Base-by-base conservation (phyloP, 2,888 invertebrate species). In the Cheilosia variabilis region DNA sequence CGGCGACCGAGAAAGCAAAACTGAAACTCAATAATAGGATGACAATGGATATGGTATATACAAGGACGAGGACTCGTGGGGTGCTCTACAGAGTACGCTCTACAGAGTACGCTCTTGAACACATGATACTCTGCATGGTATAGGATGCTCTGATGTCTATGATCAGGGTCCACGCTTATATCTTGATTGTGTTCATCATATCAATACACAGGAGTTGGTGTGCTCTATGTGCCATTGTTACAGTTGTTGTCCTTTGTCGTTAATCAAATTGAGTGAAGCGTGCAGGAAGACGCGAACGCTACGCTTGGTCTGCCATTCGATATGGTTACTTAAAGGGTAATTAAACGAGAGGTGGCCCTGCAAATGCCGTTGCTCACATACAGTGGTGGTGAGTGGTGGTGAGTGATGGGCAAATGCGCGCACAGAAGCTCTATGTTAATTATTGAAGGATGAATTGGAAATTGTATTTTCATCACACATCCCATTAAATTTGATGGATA, bases 261-360 rank as follows among this genome's bases (percentile, higher is more conserved):
- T 86, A 86, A 86, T 86, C 86, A 81, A 86, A 86, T 86, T 81
- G 71, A 76, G 71, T 72, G 77, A 86, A 86, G 79, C 55, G 60
- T 76, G 65, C 62, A 76, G 55, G 47, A 76, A 55, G 55, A 71
- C 55, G 66, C 57, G 58, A 76, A 47, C 62, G 87, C 73, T 77
- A 84, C 79, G 87, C 83, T 87, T 82, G 57, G 76, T 68, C 55
- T 75, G 76, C 73, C 31, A 83, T 83, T 81, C 78, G 86, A 87
- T 90, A 90, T 88, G 91, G 90, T 91, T 90, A 90, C 90, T 91
- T 91, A 89, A 90, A 90, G 90, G 89, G 89, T 91, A 91, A 91
- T 91, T 91, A 91, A 90, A 90, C 90, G 53, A 66, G 66, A 86
- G 86, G 86, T 86, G 81, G 86, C 73, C 6, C 27, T 27, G 7